phyloP scores from a whole-genome alignment of 2,888 invertebrate species.

The Isoperla grammatica region DNA sequence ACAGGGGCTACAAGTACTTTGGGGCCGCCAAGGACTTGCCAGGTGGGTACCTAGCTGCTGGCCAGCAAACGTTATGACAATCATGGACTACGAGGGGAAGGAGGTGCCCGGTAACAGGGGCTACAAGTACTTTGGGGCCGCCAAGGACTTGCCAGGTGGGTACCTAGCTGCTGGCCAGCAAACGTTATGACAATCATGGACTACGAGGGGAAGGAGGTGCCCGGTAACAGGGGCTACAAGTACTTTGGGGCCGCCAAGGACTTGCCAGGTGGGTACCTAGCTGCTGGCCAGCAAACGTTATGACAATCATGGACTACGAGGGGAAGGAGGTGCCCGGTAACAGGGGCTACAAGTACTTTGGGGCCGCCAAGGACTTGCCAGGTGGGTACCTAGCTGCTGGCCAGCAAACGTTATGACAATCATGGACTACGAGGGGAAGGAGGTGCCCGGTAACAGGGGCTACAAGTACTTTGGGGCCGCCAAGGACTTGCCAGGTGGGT shows the following conservation, averaged over 20 bases:
- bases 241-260: slow-evolving; percentile 99
- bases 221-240: slow-evolving; percentile 96
- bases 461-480: slow-evolving; percentile 99
- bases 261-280: slow-evolving; percentile 75
- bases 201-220: slow-evolving; percentile 92
- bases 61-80: no score
- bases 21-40: slow-evolving; percentile 97
- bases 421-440: slow-evolving; percentile 89
- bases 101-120: slow-evolving; percentile 98
- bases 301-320: slow-evolving; percentile 91
- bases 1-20: slow-evolving; percentile 97
- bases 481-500: slow-evolving; percentile 86
- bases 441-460: slow-evolving; percentile 95
- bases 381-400: no score
- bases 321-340: slow-evolving; percentile 97
- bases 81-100: slow-evolving; percentile 89
- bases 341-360: slow-evolving; percentile 97
- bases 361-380: slow-evolving; percentile 95
- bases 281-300: no score
- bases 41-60: no score
- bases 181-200: no score
- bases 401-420: no score
- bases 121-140: slow-evolving; percentile 98
- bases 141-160: slow-evolving; percentile 88
- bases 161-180: no score